Evolutionary conservation across 2,888 invertebrate species (phyloP), one percentile per base, ranked within the genome.

Genomic region (Catocala sponsa): DNA sequence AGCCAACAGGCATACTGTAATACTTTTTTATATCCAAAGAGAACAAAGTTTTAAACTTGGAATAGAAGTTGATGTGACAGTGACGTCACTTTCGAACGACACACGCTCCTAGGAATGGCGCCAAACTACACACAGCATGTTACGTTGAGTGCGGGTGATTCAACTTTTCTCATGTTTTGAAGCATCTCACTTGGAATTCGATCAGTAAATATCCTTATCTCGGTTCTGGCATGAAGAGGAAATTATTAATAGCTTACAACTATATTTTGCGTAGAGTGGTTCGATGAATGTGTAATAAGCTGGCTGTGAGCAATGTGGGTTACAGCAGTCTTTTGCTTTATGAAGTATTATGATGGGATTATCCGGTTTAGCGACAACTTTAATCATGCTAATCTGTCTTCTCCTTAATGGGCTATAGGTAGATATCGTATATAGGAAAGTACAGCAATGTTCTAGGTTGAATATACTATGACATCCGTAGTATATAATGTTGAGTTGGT

Each of bases 311-410:
- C 79, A 76, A 79, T 86, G 83, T 85, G 76, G 80, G 76, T 81
- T 76, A 80, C 76, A 81, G 76, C 43, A 80, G 68, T 69, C 59
- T 64, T 38, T 52, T 38, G 72, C 70, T 79, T 81, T 79, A 80
- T 82, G 78, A 78, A 85, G 82, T 85, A 81, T 82, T 85, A 80
- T 84, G 79, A 81, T 76, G 77, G 64, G 78, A 78, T 80, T 76
- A 82, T 80, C 83, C 80, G 78, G 78, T 80, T 76, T 72, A 76
- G 76, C 74, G 64, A 56, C 72, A 70, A 74, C 78, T 77, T 70
- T 67, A 25, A 79, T 72, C 59, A 67, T 63, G 57, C 41, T 47
- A 55, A 65, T 70, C 73, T 76, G 77, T 78, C 73, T 60, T 72
- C 63, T 52, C 25, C 44, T 41, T 63, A 65, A 46, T 11, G 62